A percentile compares a stretch with the other conserved stretches of the same genome.
Conservation (phyloP, 2,113 vertebrate species). For the Coregonus clupeaformis region DNA sequence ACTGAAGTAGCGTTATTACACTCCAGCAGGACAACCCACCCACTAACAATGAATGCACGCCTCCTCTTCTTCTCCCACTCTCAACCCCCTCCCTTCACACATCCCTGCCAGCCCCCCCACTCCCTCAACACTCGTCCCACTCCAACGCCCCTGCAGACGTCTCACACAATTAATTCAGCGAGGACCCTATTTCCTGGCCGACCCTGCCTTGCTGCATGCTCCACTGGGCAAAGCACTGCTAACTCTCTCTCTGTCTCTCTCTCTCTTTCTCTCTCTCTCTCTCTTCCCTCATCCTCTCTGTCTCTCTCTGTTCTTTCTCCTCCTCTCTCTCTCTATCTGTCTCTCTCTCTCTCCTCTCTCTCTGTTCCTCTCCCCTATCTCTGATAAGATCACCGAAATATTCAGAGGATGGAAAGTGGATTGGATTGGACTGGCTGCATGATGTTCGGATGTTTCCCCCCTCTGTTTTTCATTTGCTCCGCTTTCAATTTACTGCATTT, state of each 20-base stretch:
- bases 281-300: not conserved
- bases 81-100: too few species aligned
- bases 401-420: not conserved
- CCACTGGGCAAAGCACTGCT: not conserved
- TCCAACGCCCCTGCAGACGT: slow-evolving; percentile 2
- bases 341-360: too few species aligned
- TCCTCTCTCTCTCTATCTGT: too few species aligned
- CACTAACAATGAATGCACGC: too few species aligned
- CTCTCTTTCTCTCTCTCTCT: not conserved
- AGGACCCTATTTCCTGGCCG: slow-evolving; percentile 7
- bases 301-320: not conserved
- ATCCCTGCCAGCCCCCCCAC: not conserved
- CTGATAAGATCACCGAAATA: not conserved
- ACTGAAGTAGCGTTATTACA: not conserved
- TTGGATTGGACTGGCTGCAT: not conserved
- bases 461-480: too few species aligned
- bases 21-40: too few species aligned
- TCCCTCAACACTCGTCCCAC: not conserved
- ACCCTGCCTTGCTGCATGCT: not conserved
- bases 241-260: not conserved
- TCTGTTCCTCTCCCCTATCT: too few species aligned
- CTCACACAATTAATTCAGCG: not conserved
- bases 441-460: not conserved
- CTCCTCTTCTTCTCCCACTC: not conserved
- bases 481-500: not conserved